These are phyloP conservation scores for Embidobia sp. DNA, from an alignment of 2,888 invertebrate species.

Conservation along the genomic window DNA sequence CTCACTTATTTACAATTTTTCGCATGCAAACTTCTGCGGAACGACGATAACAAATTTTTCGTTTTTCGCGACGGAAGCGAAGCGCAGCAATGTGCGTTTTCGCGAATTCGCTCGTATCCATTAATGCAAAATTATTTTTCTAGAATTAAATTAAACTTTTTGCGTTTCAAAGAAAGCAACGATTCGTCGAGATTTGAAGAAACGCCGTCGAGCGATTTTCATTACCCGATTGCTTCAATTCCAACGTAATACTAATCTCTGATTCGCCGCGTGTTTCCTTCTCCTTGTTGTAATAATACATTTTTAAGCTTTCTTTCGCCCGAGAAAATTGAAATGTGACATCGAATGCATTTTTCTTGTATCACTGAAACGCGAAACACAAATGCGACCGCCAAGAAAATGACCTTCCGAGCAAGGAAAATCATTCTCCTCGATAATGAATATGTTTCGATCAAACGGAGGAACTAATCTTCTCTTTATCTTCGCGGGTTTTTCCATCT, in stretches of 20 bases:
- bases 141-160: too few relatives aligned
- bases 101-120: too few relatives aligned
- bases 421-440: conserved; percentile 35
- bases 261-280: not conserved
- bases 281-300: conserved; percentile 15
- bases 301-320: conserved; percentile 30
- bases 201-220: too few relatives aligned
- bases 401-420: conserved; percentile 6
- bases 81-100: too few relatives aligned
- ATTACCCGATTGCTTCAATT: conserved; percentile 7
- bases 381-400: conserved; percentile 13
- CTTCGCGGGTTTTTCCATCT: not conserved
- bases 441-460: conserved; percentile 13
- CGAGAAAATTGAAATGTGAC: conserved; percentile 36
- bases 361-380: conserved; percentile 15
- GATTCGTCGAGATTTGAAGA: too few relatives aligned
- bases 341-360: conserved; percentile 27
- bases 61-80: too few relatives aligned
- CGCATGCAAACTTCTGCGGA: too few relatives aligned
- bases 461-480: not conserved
- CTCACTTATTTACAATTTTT: too few relatives aligned
- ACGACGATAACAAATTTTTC: too few relatives aligned
- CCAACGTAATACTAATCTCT: conserved; percentile 5
- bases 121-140: too few relatives aligned
- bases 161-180: too few relatives aligned